Evolutionary conservation across 1,140 invertebrate genomes (phyloP).

Genomic region (Conus ventricosus): DNA sequence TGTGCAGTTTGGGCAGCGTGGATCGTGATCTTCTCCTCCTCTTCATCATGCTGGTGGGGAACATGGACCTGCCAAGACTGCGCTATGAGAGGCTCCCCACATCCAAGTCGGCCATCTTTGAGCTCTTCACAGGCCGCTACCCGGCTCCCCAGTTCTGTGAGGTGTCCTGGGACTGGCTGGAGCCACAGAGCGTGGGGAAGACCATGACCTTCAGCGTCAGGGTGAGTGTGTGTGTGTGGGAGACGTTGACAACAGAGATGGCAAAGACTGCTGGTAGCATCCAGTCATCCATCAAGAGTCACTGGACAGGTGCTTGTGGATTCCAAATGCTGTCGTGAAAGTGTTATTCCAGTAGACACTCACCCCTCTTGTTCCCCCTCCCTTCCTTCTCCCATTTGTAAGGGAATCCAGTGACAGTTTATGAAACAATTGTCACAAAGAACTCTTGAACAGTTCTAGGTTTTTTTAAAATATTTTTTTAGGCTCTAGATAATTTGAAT

Average conservation of each 20-base stretch:
- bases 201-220: constrained; percentile 91
- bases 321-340: too few species aligned
- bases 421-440: too few species aligned
- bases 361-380: too few species aligned
- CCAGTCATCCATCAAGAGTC: too few species aligned
- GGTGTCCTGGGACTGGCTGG: constrained; percentile 89
- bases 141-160: constrained; percentile 88
- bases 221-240: constrained; percentile 72
- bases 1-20: constrained; percentile 1
- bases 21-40: not conserved
- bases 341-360: too few species aligned
- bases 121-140: constrained; percentile 94
- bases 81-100: constrained; percentile 51
- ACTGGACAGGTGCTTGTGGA: too few species aligned
- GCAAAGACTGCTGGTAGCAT: too few species aligned
- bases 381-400: too few species aligned
- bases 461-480: too few species aligned
- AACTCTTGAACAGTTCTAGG: too few species aligned
- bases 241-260: not conserved
- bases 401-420: too few species aligned
- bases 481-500: too few species aligned
- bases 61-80: constrained; percentile 24
- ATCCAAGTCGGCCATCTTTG: constrained; percentile 80
- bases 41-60: constrained; percentile 9
- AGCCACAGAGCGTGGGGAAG: constrained; percentile 89